Evolutionary conservation across 2,113 vertebrate genomes (phyloP).

Genomic region (Mormyrus iriodes): DNA sequence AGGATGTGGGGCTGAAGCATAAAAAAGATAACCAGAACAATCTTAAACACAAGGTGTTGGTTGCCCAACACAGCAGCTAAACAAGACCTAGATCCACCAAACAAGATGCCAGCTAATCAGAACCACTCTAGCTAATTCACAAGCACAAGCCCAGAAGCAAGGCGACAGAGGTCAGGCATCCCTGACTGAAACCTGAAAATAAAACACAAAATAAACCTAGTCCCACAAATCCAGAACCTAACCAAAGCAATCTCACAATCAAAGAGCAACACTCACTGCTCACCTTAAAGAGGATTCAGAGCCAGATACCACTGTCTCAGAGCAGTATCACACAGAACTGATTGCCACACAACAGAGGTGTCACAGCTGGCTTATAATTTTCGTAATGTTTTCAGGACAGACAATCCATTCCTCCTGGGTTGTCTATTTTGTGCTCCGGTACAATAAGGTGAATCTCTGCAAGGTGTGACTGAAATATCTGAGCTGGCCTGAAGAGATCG

Average conservation of each 20-base stretch:
- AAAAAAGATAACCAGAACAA: not conserved
- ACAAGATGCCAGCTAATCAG: not conserved
- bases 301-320: not conserved
- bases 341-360: not conserved
- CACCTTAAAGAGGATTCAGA: not conserved
- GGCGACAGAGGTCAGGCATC: not conserved
- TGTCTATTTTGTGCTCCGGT: not conserved
- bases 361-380: not conserved
- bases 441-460: not conserved
- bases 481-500: not conserved
- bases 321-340: not conserved
- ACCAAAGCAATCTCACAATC: not conserved
- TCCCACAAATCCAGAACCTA: too few relatives aligned
- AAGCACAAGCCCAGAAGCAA: not conserved
- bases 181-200: not conserved
- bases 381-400: not conserved
- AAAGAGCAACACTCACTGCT: not conserved
- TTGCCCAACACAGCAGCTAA: not conserved
- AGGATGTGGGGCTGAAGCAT: not conserved
- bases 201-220: not conserved
- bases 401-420: not conserved
- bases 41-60: not conserved
- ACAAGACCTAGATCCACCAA: not conserved
- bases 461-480: not conserved
- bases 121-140: not conserved